Evolutionary conservation across 1,140 invertebrate genomes (phyloP).

Genomic region (Drosophila hydei): DNA sequence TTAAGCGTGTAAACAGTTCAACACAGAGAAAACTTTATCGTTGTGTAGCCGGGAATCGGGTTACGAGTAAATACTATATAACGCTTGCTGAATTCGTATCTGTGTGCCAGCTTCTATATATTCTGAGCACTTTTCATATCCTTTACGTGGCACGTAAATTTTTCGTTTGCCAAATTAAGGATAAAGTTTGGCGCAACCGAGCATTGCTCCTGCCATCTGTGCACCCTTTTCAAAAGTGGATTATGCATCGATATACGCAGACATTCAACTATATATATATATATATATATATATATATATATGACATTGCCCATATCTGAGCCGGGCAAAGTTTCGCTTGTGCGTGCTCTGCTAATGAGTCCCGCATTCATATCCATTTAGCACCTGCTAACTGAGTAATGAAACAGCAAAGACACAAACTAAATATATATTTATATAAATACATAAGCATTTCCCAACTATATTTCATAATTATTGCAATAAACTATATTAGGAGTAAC

Average conservation of each 20-base stretch:
- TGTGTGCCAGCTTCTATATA: conserved; percentile 6
- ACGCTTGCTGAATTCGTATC: conserved; percentile 23
- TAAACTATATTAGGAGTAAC: conserved; percentile 38
- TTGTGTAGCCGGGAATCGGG: conserved; percentile 4
- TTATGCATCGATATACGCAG: conserved; percentile 68
- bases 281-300: conserved; percentile 6
- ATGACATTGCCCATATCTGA: conserved; percentile 15
- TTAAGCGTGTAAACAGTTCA: conserved; percentile 76
- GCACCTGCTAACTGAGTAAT: conserved; percentile 50
- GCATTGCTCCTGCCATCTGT: not conserved
- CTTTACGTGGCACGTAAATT: conserved; percentile 28
- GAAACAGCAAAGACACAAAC: conserved; percentile 54
- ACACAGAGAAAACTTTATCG: conserved; percentile 58
- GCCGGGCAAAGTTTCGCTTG: conserved; percentile 63
- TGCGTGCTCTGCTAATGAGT: conserved; percentile 72
- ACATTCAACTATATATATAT: conserved; percentile 7
- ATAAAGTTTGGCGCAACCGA: conserved; percentile 63
- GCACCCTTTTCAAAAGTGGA: conserved; percentile 61
- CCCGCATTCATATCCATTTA: conserved; percentile 72
- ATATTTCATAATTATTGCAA: conserved; percentile 62
- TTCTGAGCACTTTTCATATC: conserved; percentile 28
- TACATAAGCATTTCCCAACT: conserved; percentile 17
- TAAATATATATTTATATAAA: conserved; percentile 25
- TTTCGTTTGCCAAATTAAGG: conserved; percentile 57
- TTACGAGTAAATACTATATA: conserved; percentile 17